Conservation (phyloP, 2,797 vertebrate genomes). For the Pterois miles region DNA sequence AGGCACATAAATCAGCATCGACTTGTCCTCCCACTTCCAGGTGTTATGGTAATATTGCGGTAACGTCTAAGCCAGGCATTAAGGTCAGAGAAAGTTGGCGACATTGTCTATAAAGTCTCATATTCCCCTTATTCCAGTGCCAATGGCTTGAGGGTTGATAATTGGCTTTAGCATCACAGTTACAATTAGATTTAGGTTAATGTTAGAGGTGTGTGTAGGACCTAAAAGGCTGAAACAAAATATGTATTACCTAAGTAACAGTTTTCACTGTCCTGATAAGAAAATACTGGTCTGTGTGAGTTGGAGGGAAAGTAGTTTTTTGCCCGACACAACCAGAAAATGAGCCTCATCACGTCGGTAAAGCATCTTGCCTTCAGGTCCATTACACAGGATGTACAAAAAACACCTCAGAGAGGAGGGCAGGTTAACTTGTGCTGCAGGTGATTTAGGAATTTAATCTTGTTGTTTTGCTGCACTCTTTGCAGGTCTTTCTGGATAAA, state of each 20-base stretch:
- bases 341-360: neutral
- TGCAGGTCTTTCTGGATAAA: neutral
- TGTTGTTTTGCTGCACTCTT: neutral
- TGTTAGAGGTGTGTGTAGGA: neutral
- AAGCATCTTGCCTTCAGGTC: neutral
- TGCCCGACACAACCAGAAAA: neutral
- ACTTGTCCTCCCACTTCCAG: no score
- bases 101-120: no score
- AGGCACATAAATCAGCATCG: no score
- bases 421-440: neutral
- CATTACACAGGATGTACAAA: neutral
- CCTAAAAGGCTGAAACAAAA: neutral
- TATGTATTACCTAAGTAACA: neutral
- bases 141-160: neutral
- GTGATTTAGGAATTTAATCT: conserved; percentile 4
- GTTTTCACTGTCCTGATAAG: neutral
- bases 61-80: no score
- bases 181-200: neutral
- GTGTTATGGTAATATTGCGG: no score
- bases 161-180: neutral
- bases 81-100: no score
- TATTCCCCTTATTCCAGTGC: no score
- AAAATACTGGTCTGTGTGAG: neutral
- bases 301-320: neutral
- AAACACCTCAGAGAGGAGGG: neutral